Evolutionary conservation across 2,113 vertebrate species (phyloP).

Genomic region (Semicossyphus pulcher): DNA sequence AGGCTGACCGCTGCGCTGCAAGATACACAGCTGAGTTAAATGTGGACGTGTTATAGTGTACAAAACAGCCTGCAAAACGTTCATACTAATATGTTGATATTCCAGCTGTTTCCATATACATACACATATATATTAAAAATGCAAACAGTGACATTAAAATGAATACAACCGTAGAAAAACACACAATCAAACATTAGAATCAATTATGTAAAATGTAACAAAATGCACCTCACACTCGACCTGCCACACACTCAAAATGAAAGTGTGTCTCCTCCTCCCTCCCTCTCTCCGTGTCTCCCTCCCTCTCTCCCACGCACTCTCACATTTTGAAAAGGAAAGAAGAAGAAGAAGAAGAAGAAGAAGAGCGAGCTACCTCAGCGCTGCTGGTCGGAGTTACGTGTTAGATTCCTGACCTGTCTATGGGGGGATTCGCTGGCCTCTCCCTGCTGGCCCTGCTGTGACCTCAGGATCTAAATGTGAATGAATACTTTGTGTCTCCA

Average conservation of each 20-base stretch:
- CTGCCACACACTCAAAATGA: slow-evolving; percentile 34
- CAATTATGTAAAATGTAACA: slow-evolving; percentile 28
- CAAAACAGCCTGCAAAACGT: slow-evolving; percentile 14
- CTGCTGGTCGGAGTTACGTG: slow-evolving; percentile 76
- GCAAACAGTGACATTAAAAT: slow-evolving; percentile 3
- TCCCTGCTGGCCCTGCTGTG: slow-evolving; percentile 85
- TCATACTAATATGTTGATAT: neutral
- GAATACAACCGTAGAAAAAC: neutral
- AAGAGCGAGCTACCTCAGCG: slow-evolving; percentile 73
- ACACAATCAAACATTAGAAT: neutral
- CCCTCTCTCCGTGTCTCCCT: slow-evolving; percentile 12
- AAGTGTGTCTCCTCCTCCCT: slow-evolving; percentile 30
- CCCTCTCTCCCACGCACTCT: slow-evolving; percentile 61
- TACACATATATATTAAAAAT: neutral
- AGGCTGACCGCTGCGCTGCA: slow-evolving; percentile 9
- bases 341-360: too few relatives aligned
- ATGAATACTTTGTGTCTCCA: slow-evolving; percentile 88
- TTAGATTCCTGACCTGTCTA: slow-evolving; percentile 85
- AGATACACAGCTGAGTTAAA: slow-evolving; percentile 19
- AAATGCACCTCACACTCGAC: slow-evolving; percentile 13
- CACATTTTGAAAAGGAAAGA: slow-evolving; percentile 66
- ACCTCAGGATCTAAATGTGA: slow-evolving; percentile 88
- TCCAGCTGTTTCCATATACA: neutral
- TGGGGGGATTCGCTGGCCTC: slow-evolving; percentile 71
- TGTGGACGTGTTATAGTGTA: neutral